Conservation (phyloP, 2,888 invertebrate species). For the Orgyia antiqua region DNA sequence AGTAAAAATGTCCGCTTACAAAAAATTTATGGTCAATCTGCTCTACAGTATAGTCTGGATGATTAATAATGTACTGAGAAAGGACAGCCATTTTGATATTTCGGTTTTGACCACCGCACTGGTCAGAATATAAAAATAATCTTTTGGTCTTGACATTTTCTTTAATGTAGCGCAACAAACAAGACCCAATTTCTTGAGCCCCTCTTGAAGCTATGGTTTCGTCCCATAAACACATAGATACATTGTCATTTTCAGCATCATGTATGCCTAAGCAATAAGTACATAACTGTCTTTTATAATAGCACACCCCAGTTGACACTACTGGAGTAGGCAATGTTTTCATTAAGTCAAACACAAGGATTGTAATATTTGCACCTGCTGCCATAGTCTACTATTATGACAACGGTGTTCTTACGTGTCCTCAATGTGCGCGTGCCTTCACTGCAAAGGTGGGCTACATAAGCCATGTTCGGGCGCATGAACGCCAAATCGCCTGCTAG, state of each 20-base stretch:
- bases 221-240: constrained; percentile 7
- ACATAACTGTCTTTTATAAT: not conserved
- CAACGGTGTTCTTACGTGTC: too few species aligned
- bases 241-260: not conserved
- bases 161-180: constrained; percentile 20
- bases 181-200: constrained; percentile 31
- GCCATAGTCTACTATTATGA: too few species aligned
- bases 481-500: too few species aligned
- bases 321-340: not conserved
- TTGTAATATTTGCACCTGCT: too few species aligned
- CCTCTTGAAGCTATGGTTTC: constrained; percentile 26
- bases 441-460: too few species aligned
- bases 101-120: constrained; percentile 26
- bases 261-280: not conserved
- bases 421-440: too few species aligned
- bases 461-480: too few species aligned
- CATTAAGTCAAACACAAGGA: too few species aligned
- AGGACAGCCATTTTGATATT: constrained; percentile 27
- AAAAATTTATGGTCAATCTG: constrained; percentile 25
- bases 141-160: constrained; percentile 15
- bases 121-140: constrained; percentile 21
- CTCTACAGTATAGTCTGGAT: constrained; percentile 13
- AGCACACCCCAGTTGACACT: not conserved
- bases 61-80: constrained; percentile 16
- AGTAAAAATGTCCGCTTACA: constrained; percentile 26